Evolutionary conservation across 2,888 invertebrate species (phyloP).

Genomic region (Glyphotaelius pellucidus): DNA sequence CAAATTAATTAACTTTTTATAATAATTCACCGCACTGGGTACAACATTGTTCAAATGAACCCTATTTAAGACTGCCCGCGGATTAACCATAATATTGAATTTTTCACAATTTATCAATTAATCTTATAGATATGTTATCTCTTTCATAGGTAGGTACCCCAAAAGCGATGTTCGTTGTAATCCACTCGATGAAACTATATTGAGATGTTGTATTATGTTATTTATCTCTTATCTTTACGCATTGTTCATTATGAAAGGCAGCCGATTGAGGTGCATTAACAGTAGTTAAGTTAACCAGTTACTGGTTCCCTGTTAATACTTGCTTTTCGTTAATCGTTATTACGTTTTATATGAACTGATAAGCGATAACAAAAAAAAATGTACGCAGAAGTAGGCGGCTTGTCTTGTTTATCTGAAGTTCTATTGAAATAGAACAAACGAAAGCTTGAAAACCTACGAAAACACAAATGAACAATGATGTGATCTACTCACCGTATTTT

Average conservation of each 20-base stretch:
- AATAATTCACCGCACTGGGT: constrained; percentile 3
- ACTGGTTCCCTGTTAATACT: background rate
- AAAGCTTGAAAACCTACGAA: background rate
- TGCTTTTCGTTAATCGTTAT: background rate
- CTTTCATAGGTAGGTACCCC: background rate
- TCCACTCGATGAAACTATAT: constrained; percentile 19
- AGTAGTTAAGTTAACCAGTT: background rate
- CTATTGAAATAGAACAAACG: background rate
- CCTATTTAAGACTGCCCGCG: constrained; percentile 6
- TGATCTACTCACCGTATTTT: background rate
- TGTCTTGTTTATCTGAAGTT: background rate
- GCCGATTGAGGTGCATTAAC: background rate
- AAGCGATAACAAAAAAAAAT: background rate
- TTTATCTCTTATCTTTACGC: constrained; percentile 24
- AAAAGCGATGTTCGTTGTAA: constrained; percentile 19
- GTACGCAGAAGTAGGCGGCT: background rate
- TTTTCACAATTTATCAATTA: constrained; percentile 36
- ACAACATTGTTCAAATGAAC: constrained; percentile 11
- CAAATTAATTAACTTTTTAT: background rate
- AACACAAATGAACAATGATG: too few relatives aligned
- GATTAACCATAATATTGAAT: constrained; percentile 8
- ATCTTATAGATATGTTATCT: constrained; percentile 39
- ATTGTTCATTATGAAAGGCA: background rate
- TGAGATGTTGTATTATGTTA: background rate
- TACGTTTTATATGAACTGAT: background rate